Base-by-base conservation (phyloP, 2,888 invertebrate genomes). In the Drepana falcataria region DNA sequence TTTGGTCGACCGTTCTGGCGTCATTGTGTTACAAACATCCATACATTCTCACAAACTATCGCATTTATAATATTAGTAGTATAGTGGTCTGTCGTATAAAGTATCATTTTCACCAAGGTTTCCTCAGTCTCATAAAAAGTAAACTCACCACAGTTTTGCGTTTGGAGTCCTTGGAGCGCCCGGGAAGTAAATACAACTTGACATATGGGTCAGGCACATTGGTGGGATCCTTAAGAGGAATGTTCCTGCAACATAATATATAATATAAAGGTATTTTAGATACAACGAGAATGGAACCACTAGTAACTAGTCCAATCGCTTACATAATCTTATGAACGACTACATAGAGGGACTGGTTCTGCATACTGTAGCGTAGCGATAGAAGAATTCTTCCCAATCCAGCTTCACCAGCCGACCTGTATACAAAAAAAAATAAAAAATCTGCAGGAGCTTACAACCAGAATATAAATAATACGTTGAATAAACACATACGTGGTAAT, bases 181-280 rank as follows among this genome's bases (percentile, higher is more conserved):
- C 96, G 0, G 97, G 97, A 58, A 97, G 87, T 62, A 97, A 89
- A 79, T 97, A 97, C 37, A 97, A 81, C 79, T 97, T 97, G 0
- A 97, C 97, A 77, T 97, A 97, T 0, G 97, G 96, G 87, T 97
- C 97, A 1, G 97, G 97, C 71, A 97, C 94, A 78, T 95, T 96
- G 60, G 93, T 92, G 1, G 95, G 95, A 79, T 97, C 96, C 71
- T 95, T 95, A 48, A 94, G 85, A 1, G 96, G 96, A 70, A 97
- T 93, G 82, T 96, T 95, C 71, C 96, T 96, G 77, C 53, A 53
- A 35, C 49, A 57, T 44, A 35, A 59, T 53, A 47, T 54, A 40
- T 6, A 35, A 35, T 33, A 47, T 34, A 33, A 6, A 49, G 40
- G 9, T 35, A 48, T 49, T 49, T 34, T 51, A 37, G n/a, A 48